These are phyloP conservation scores for Holothuria scabra DNA, from an alignment of 53 echinoderm and acorn worm species.

Conservation along the genomic window DNA sequence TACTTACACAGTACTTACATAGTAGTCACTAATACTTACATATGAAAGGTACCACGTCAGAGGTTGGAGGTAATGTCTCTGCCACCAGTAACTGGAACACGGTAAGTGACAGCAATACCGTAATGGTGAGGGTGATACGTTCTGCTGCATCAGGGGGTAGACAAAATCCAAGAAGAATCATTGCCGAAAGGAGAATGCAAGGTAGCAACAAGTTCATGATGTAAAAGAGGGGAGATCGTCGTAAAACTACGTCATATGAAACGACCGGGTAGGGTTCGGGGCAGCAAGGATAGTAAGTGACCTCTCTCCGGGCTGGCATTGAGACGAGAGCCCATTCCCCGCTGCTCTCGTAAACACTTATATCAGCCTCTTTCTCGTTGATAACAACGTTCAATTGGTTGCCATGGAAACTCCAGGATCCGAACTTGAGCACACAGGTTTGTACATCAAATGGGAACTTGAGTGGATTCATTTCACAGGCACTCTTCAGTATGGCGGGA, in stretches of 20 bases:
- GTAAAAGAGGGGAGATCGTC: constrained; percentile 83
- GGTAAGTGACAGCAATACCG: constrained; percentile 82
- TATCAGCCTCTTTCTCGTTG: constrained; percentile 66
- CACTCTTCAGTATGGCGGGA: constrained; percentile 83
- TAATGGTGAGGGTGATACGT: constrained; percentile 88
- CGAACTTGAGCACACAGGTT: constrained; percentile 81
- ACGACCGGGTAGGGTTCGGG: constrained; percentile 63
- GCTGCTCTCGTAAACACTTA: constrained; percentile 55
- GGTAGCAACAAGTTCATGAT: constrained; percentile 85
- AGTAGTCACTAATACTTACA: constrained; percentile 61
- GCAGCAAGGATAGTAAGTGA: constrained; percentile 69
- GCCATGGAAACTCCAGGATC: constrained; percentile 77
- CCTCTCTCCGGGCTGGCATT: constrained; percentile 65
- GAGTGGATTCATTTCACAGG: constrained; percentile 92
- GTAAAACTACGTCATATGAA: constrained; percentile 72
- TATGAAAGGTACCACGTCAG: constrained; percentile 87
- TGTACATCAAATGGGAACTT: constrained; percentile 93
- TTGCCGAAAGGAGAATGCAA: constrained; percentile 81
- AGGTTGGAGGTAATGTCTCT: constrained; percentile 93
- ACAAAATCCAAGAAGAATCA: constrained; percentile 79
- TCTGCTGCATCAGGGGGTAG: constrained; percentile 92
- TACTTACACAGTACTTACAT: too few relatives aligned
- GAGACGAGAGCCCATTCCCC: constrained; percentile 84
- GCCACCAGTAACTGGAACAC: constrained; percentile 93
- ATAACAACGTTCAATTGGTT: constrained; percentile 73